These are phyloP conservation scores for Brevimyrus niger DNA, from an alignment of 2,113 vertebrate genomes.

Conservation along the genomic window DNA sequence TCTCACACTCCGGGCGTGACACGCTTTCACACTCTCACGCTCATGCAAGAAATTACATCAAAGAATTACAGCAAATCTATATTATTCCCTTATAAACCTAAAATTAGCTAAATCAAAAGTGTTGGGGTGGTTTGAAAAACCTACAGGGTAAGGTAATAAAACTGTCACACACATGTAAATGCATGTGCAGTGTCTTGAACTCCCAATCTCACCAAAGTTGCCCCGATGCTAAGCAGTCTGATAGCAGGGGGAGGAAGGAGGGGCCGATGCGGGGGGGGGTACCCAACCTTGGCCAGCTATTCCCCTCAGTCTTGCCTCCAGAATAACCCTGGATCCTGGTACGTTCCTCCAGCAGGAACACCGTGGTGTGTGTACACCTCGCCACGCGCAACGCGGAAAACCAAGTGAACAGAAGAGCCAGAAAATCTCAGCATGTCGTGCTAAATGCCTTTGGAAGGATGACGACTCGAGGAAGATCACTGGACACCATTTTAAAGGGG, in stretches of 20 bases:
- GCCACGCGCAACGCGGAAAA: constrained; percentile 5
- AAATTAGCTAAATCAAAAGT: no score
- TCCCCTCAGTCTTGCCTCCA: not conserved
- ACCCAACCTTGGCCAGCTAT: not conserved
- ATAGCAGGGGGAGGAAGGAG: not conserved
- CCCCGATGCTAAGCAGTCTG: not conserved
- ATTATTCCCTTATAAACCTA: no score
- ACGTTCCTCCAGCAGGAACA: constrained; percentile 24
- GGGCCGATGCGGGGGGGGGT: not conserved
- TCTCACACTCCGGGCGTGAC: no score
- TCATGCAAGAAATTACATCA: no score
- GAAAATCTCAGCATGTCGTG: not conserved
- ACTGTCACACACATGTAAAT: no score
- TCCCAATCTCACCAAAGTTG: no score
- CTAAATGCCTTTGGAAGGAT: not conserved
- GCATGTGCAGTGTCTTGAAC: no score
- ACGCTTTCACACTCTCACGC: no score
- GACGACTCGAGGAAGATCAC: not conserved
- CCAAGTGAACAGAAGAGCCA: not conserved
- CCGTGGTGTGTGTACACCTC: constrained; percentile 44
- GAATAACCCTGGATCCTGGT: not conserved
- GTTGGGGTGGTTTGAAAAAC: no score
- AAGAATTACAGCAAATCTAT: no score
- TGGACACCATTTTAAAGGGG: not conserved
- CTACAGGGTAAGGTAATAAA: no score